Percentiles rank a stretch among this genome's conserved stretches.
Evolutionary conservation across 2,113 vertebrate genomes (phyloP).

Genomic region (Aptenodytes patagonicus): DNA sequence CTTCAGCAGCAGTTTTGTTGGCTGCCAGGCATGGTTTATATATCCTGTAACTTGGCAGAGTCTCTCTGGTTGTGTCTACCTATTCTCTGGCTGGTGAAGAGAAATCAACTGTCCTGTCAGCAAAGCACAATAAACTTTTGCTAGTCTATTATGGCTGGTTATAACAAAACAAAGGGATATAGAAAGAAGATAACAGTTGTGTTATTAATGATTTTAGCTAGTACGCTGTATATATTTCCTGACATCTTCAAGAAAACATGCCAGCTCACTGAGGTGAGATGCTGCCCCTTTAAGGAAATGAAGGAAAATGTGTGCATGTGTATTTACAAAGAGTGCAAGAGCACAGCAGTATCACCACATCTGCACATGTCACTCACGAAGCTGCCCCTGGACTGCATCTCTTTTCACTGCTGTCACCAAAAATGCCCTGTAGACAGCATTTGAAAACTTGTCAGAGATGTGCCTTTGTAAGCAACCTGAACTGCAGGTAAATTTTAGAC

Average conservation of each 20-base stretch:
- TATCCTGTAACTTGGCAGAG: neutral
- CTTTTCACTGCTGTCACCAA: slow-evolving; percentile 22
- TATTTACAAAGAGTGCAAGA: slow-evolving; percentile 5
- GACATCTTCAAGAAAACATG: neutral
- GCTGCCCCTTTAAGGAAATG: slow-evolving; percentile 51
- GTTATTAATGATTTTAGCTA: neutral
- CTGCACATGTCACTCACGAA: slow-evolving; percentile 33
- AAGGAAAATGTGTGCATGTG: neutral
- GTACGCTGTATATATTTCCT: neutral
- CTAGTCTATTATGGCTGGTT: neutral
- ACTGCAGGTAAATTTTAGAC: slow-evolving; percentile 27
- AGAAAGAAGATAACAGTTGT: neutral
- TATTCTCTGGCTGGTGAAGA: neutral
- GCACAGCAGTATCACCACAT: neutral
- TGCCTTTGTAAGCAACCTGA: slow-evolving; percentile 17
- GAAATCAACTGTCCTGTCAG: neutral
- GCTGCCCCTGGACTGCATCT: neutral
- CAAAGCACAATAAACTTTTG: neutral
- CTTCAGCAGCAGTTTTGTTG: neutral
- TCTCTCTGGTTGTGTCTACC: neutral
- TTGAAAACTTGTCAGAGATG: neutral
- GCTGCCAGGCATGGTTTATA: neutral
- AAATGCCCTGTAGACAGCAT: neutral
- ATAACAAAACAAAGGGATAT: neutral
- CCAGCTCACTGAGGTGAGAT: neutral